Base-by-base conservation (phyloP, 1,140 invertebrate genomes). In the Oryzaephilus surinamensis region DNA sequence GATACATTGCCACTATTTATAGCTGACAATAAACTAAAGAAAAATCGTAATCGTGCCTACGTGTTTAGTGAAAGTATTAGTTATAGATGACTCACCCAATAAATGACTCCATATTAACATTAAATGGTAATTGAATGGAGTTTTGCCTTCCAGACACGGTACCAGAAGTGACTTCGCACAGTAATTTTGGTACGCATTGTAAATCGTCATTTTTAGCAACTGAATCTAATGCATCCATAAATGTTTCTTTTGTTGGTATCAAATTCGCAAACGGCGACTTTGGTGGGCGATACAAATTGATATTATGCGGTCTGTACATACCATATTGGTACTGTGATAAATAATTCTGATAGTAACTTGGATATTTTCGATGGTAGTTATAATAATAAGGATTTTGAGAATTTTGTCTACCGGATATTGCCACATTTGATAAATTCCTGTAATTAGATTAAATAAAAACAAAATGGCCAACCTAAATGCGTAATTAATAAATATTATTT, bases 171-270 rank as follows among this genome's bases (percentile, higher is more conserved):
- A 81, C 70, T 61, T 85, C 81, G 52, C 84, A 86, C 27, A 87
- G 65, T 43, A 87, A 67, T 57, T 80, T 71, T 3, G 81, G 76
- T 29, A 86, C 78, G 55, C 84, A 87, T 49, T 81, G 73, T 32
- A 76, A 66, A 57, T 84, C 81, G 55, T 86, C 84, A 60, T 84
- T 75, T 48, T 67, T 63, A 33, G 79, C 74, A 44, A 86, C 81
- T 26, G 82, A 81, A 35, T 71, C 70, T 39, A 87, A 57, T 17
- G 78, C 79, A 40, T 70, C 61, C 43, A 69, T 60, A 48, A 54
- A n/a, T n/a, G n/a, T n/a, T n/a, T 34, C 48, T 23, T 21, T 32
- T 39, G 20, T 8, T 36, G 26, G 20, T 11, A 8, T n/a, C n/a
- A n/a, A n/a, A n/a, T n/a, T n/a, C n/a, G n/a, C n/a, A n/a, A n/a